Conservation (phyloP, 2,888 invertebrate genomes). For the Epiblema foenella region DNA sequence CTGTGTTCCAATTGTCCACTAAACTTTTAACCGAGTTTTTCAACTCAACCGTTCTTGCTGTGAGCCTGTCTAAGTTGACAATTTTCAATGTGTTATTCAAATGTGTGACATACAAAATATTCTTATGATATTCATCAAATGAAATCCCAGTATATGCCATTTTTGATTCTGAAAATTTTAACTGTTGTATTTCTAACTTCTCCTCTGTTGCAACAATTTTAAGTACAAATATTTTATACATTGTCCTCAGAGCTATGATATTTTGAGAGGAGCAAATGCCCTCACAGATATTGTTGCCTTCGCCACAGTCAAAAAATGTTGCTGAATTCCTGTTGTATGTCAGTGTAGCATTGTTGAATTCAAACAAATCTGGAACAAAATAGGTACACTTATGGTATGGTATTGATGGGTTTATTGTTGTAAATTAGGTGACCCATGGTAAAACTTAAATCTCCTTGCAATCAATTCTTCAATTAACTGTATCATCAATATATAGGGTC, state of each 20-base stretch:
- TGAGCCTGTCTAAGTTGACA: constrained; percentile 72
- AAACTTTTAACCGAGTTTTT: constrained; percentile 56
- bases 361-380: constrained; percentile 68
- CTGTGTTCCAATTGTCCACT: constrained; percentile 73
- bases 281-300: constrained; percentile 67
- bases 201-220: constrained; percentile 57
- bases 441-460: neutral
- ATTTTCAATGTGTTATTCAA: constrained; percentile 67
- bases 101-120: constrained; percentile 70
- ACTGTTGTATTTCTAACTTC: constrained; percentile 57
- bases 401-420: neutral
- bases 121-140: constrained; percentile 72
- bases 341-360: constrained; percentile 59
- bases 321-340: constrained; percentile 53
- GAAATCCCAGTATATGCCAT: constrained; percentile 72
- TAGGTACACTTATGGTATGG: neutral
- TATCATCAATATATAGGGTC: no score
- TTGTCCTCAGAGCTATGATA: constrained; percentile 70
- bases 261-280: constrained; percentile 64
- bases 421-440: constrained; percentile 20
- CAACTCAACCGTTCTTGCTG: constrained; percentile 62
- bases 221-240: constrained; percentile 67
- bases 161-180: constrained; percentile 66
- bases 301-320: constrained; percentile 63
- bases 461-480: neutral